Evolutionary conservation across 2,888 invertebrate genomes (phyloP), one percentile per base, ranked within the genome.

Genomic region (Agapostemon virescens): DNA sequence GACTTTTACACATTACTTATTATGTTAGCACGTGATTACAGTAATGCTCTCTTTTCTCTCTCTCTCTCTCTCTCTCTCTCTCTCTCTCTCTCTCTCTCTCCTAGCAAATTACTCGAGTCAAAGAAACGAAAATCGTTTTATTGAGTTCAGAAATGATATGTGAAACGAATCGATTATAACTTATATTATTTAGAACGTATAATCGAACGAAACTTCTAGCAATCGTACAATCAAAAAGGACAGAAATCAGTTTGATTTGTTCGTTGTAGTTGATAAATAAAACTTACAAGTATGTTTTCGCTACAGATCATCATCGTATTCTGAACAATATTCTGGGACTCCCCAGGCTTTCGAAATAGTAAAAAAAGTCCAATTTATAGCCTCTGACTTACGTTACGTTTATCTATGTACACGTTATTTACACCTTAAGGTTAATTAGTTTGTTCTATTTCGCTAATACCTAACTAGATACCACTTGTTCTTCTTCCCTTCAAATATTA

Each of bases 321-420:
- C 61, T 73, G 61, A 64, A 80, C 42, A 66, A 79, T 67, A 42
- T 70, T 36, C 23, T 52, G 77, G 77, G 77, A 74, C 55, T 55
- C 26, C 77, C 74, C 82, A 77, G 63, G 55, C 70, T 69, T 26
- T 74, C 38, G 73, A 75, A 80, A 77, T 26, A 79, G 86, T 84
- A 86, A 84, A 86, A 85, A 86, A 84, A 67, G 77, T 80, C 52
- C 74, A 69, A 83, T 63, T 72, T 74, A 52, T 81, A 78, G 71
- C 77, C 66, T 74, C 67, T 81, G 79, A 78, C 77, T 83, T 83
- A 83, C 58, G 71, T 66, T 85, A 85, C 33, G 20, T 26, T 61
- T 76, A 52, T 61, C 69, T 87, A 87, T 86, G 73, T 87, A 87
- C 87, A 87, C 49, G 38, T 80, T 87, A 87, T 87, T 85, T 87